Evolutionary conservation across 2,888 invertebrate genomes (phyloP), one percentile per base, ranked within the genome.

Genomic region (Agrypnus murinus): DNA sequence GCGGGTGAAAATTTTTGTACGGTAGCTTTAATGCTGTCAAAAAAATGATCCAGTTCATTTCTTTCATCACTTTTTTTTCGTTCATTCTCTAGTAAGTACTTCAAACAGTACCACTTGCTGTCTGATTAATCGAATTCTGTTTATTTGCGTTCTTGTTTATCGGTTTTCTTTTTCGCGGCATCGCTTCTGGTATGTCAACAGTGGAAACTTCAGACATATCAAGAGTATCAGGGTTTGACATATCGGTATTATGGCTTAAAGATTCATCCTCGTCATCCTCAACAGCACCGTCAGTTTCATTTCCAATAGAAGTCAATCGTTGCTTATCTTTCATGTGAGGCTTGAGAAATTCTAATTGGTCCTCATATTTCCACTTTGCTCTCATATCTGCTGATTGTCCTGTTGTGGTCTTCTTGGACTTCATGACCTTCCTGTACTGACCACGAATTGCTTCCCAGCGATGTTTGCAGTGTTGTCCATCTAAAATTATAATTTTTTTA

Each of bases 341-440:
- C 1, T 17, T 2, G 5, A 45, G 17, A 34, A 60, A 60, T n/a
- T 45, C 12, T 46, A 60, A 31, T 46, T 46, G 10, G 1, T 60
- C 43, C 14, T 60, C 45, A 15, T 60, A 60, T 32, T 60, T 60
- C 46, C 46, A 60, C n/a, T 17, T 57, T 19, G 38, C 38, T 0
- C 8, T 45, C 1, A 1, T 15, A 8, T 15, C 17, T 1, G 50
- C 31, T 15, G 50, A 8, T 25, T 7, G 12, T 12, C 32, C 15
- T 32, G 14, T 8, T 53, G n/a, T 8, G 14, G n/a, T 14, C 12
- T 53, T n/a, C 53, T 12, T 1, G 15, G 3, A 2, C 34, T 12
- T 5, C 32, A 31, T 8, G 31, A n/a, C 14, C n/a, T 53, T 53
- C 7, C 53, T 12, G 14, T 31, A 53, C 14, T 53, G 53, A 19